These are phyloP conservation scores for Bacillus rossius DNA, from an alignment of 1,140 invertebrate species.

Conservation along the genomic window DNA sequence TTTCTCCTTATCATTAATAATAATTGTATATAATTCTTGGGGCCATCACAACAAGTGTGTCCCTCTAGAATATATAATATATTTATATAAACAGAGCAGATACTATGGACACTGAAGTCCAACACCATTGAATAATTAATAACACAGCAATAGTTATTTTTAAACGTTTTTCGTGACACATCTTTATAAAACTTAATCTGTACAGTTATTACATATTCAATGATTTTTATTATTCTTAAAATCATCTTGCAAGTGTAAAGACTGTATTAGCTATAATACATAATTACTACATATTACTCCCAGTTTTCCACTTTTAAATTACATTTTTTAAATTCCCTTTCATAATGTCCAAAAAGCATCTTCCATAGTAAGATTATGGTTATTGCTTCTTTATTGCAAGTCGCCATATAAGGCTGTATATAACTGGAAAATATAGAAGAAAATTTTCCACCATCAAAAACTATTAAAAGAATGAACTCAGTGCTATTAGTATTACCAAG, in stretches of 20 bases:
- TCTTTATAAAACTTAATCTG: conserved; percentile 40
- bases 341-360: conserved; percentile 38
- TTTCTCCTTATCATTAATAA: conserved; percentile 10
- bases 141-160: conserved; percentile 31
- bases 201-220: conserved; percentile 36
- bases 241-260: too few relatives aligned
- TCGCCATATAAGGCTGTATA: conserved; percentile 28
- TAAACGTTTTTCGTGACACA: conserved; percentile 6
- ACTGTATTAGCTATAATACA: too few relatives aligned
- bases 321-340: conserved; percentile 21
- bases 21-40: conserved; percentile 11
- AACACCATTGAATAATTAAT: conserved; percentile 33
- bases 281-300: too few relatives aligned
- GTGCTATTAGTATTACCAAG: too few relatives aligned
- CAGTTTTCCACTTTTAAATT: conserved; percentile 25
- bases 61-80: conserved; percentile 24
- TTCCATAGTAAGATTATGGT: conserved; percentile 45
- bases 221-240: conserved; percentile 4
- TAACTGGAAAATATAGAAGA: too few relatives aligned
- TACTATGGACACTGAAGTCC: conserved; percentile 13
- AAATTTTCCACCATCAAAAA: too few relatives aligned
- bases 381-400: conserved; percentile 50
- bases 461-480: too few relatives aligned
- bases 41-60: conserved; percentile 16
- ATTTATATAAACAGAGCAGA: too few relatives aligned